These are phyloP conservation scores for Stenodema calcarata DNA, from an alignment of 2,888 invertebrate genomes.

Conservation along the genomic window DNA sequence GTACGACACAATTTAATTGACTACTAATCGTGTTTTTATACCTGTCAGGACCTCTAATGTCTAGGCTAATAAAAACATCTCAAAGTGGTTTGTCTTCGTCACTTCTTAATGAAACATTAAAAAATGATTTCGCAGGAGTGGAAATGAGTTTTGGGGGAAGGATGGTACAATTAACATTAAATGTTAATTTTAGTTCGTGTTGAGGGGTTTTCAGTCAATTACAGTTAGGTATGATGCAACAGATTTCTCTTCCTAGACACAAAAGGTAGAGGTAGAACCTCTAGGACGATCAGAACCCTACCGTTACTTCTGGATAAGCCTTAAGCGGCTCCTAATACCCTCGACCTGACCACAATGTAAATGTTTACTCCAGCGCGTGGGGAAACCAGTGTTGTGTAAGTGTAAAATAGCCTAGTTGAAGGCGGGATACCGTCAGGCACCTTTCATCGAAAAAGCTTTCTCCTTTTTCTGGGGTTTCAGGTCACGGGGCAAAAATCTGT, in stretches of 20 bases:
- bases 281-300: not conserved
- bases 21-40: not conserved
- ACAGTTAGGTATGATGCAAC: not conserved
- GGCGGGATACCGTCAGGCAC: slow-evolving; percentile 7
- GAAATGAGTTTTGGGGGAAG: not conserved
- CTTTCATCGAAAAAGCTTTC: slow-evolving; percentile 28
- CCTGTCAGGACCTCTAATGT: not conserved
- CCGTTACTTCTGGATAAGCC: not conserved
- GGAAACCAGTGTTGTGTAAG: slow-evolving; percentile 21
- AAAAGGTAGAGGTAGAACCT: not conserved
- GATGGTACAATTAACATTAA: not conserved
- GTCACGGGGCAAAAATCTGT: slow-evolving; percentile 46
- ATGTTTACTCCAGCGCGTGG: not conserved
- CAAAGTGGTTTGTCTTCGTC: not conserved
- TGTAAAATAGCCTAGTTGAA: slow-evolving; percentile 17
- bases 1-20: not conserved
- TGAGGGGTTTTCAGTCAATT: not conserved
- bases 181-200: not conserved
- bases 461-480: slow-evolving; percentile 44
- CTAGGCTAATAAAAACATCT: not conserved
- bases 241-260: not conserved
- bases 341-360: not conserved
- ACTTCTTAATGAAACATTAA: not conserved
- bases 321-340: not conserved
- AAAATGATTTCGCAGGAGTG: not conserved